Evolutionary conservation across 2,797 vertebrate genomes (phyloP), one percentile per base, ranked within the genome.

Genomic region (Gephyroberyx darwinii): DNA sequence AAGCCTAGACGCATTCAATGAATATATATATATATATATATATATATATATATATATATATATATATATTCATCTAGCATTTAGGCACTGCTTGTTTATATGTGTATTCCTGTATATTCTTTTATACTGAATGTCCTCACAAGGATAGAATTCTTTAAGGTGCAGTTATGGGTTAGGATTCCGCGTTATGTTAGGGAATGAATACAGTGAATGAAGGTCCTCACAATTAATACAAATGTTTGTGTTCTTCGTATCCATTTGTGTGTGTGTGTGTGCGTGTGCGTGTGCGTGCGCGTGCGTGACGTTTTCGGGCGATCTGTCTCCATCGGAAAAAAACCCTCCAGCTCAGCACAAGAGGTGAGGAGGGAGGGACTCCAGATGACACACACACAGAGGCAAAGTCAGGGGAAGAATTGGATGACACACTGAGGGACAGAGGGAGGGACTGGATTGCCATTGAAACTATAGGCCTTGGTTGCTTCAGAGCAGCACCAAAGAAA

Each of bases 401-500:
- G 71, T n/a, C 13, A 22, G 57, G 63, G 79, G 78, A 78, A 68
- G 80, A 86, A 74, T 45, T 74, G 69, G 88, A 89, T 87, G 89
- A 88, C 84, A 84, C 72, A 67, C 73, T 43, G 58, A 79, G 82
- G 63, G 62, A 72, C 77, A 68, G 84, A 65, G 89, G 91, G 87
- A 87, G 90, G 91, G 82, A 65, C 87, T 80, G 74, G 4, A 62
- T 91, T 62, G 17, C 89, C 89, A 89, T 88, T 73, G 91, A 85
- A 88, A 92, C 89, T 19, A n/a, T 17, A 31, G 59, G 59, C 41
- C 26, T 61, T 30, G 54, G 31, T 65, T 10, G 16, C 73, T 65
- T 84, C 62, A 63, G 67, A 79, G 83, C 73, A 86, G 82, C 76
- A 75, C 66, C 47, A 80, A 69, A 80, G 73, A 58, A 69, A 78